Evolutionary conservation across 2,113 vertebrate species (phyloP).

Genomic region (Myotis brandtii): DNA sequence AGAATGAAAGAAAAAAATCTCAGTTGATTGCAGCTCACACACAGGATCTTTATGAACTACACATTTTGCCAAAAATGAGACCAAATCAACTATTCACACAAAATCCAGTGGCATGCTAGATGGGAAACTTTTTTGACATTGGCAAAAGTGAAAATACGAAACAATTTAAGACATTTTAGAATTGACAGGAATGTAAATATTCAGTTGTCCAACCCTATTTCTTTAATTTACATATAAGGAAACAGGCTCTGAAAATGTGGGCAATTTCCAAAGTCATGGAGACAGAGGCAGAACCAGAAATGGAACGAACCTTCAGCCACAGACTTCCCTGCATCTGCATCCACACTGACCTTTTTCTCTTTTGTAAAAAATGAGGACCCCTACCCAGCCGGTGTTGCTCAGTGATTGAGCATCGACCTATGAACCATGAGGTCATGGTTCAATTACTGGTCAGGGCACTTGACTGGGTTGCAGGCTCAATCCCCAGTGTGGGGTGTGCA

Average conservation of each 20-base stretch:
- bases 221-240: neutral
- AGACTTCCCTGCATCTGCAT: neutral
- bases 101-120: neutral
- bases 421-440: too few relatives aligned
- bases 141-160: neutral
- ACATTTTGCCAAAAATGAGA: neutral
- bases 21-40: neutral
- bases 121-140: neutral
- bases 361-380: neutral
- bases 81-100: neutral
- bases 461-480: too few relatives aligned
- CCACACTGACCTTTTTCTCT: neutral
- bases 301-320: accelerated
- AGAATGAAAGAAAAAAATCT: neutral
- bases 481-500: too few relatives aligned
- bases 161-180: neutral
- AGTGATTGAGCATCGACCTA: too few relatives aligned
- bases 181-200: neutral
- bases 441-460: too few relatives aligned
- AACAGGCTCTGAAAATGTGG: neutral
- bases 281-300: neutral
- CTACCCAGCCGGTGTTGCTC: too few relatives aligned
- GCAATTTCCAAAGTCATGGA: neutral
- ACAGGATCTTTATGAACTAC: neutral
- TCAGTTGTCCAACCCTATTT: neutral